Evolutionary conservation across 2,113 vertebrate species (phyloP), one percentile per base, ranked within the genome.

Genomic region (Syngnathus floridae): DNA sequence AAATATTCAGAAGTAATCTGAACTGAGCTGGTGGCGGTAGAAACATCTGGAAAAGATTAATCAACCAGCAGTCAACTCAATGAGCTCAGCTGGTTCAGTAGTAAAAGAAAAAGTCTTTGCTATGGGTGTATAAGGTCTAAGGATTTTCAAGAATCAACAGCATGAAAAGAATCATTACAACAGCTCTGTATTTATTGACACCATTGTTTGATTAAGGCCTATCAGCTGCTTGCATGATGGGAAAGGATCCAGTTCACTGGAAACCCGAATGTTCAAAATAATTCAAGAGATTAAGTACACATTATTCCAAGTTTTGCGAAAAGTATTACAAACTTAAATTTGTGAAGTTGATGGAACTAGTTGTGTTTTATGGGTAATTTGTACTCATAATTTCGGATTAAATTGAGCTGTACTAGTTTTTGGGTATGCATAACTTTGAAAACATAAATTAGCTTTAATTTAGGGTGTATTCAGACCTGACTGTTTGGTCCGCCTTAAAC

Each of bases 241-340:
- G 2, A 31, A 31, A 31, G 26, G 26, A 31, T 31, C 26, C 26
- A 3, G 26, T 72, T 12, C 67, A 48, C 69, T 36, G 64, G 78
- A 67, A 76, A 77, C 36, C 51, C 65, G 31, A 12, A 38, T 7
- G 38, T 38, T 38, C 38, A 38, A 38, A 38, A 38, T 38, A 38
- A 38, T 38, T 9, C 5, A 38, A 38, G 5, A 38, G 38, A 38
- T 38, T 38, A 38, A 38, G 38, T 38, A 38, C 38, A 38, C 38
- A 38, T 7, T 38, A 38, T 9, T 38, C 38, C 5, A 38, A 38
- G 38, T 38, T 38, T 38, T 6, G 9, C 9, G 38, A 38, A 38
- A 38, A 38, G 6, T 7, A 8, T 9, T 38, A 38, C 38, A 7
- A 38, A 38, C 38, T 38, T 38, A 38, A 7, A 6, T 38, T 38